Percentiles rank a stretch among this genome's conserved stretches.
phyloP scores from a whole-genome alignment of 2,888 invertebrate species.

The Acronicta psi region DNA sequence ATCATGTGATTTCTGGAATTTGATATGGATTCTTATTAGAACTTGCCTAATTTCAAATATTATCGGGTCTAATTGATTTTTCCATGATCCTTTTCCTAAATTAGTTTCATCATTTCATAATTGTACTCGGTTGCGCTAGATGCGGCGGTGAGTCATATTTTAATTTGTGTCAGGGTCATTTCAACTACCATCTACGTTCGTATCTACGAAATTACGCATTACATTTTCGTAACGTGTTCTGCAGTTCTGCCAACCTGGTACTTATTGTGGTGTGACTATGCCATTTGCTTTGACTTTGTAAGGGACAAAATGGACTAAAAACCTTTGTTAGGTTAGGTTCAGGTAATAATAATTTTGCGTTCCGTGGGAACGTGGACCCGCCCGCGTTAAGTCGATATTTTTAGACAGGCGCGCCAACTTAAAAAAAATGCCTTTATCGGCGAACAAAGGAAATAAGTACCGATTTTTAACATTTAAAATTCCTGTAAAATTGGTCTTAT shows the following conservation, averaged over 20 bases:
- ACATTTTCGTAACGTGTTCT: conserved; percentile 44
- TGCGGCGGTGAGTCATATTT: conserved; percentile 54
- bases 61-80: conserved; percentile 5
- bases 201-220: conserved; percentile 60
- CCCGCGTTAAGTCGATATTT: conserved; percentile 41
- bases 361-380: conserved; percentile 23
- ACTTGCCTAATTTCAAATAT: conserved; percentile 27
- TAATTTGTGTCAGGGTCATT: conserved; percentile 73
- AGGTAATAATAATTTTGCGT: conserved; percentile 1
- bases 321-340: conserved; percentile 1
- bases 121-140: conserved; percentile 22
- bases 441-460: background rate
- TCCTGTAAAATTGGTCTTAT: background rate
- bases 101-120: conserved; percentile 15
- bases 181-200: conserved; percentile 50
- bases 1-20: conserved; percentile 75
- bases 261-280: conserved; percentile 4
- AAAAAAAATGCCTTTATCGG: background rate
- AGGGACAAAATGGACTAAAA: background rate
- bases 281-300: conserved; percentile 23
- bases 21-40: conserved; percentile 50
- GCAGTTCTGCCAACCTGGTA: conserved; percentile 50
- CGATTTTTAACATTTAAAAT: background rate
- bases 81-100: conserved; percentile 21
- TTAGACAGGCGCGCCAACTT: conserved; percentile 27